Base-by-base conservation (phyloP, 2,888 invertebrate genomes). In the Lapara coniferarum region DNA sequence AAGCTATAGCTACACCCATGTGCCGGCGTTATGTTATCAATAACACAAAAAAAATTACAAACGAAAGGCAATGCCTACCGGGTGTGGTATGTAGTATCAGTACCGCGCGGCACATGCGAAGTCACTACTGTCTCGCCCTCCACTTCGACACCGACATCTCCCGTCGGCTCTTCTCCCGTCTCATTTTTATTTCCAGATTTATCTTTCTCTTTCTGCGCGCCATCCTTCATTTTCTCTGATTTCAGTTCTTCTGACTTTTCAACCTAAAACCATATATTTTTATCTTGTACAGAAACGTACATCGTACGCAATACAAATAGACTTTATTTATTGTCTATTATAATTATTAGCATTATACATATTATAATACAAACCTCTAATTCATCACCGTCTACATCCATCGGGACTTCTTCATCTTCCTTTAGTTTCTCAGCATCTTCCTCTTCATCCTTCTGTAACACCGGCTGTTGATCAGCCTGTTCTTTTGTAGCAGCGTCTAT, bases 401-500 rank as follows among this genome's bases (percentile, higher is more conserved):
- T 94, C 37, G 94, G 88, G 66, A 94, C 87, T 55, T 95, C 92
- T 44, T 95, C 95, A 8, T 95, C 94, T 74, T 95, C 94, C 14
- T 94, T 93, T 10, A 94, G 80, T 66, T 95, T 91, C 12, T 95
- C 95, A 6, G 94, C 94, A 53, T 95, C 94, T 70, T 96, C 95
- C 37, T 96, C 95, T 57, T 63, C 63, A 19, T 95, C 93, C 71
- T 96, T 94, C n/a, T 95, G 95, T 8, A 95, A 84, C 0, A 82
- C 87, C 56, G 95, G 95, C 76, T 96, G 96, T 75, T 95, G 88
- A 76, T 97, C 94, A 53, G 96, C 96, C 89, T 98, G 98, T 75
- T 98, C 98, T 86, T 97, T 95, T 0, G 97, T 97, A 0, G 97
- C 97, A 67, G 96, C 96, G 77, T 97, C 97, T 74, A 97, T 85